Evolutionary conservation across 2,113 vertebrate genomes (phyloP).

Genomic region (Urocolius indicus): DNA sequence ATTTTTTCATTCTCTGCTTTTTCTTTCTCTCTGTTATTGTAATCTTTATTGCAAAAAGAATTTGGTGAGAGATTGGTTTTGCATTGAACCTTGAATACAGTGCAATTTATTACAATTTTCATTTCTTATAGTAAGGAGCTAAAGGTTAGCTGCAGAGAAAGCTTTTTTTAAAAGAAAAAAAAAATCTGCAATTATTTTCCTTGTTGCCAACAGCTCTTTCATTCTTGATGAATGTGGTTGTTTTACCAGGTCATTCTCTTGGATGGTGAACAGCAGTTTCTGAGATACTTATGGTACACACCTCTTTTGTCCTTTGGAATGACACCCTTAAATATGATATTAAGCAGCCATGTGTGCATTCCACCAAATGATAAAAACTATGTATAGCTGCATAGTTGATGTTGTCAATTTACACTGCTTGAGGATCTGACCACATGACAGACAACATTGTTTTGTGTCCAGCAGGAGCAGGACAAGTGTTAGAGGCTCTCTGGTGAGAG

Average conservation of each 20-base stretch:
- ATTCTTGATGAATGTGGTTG: not conserved
- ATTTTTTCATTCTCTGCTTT: not conserved
- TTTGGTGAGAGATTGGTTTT: constrained; percentile 17
- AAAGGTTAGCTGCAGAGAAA: constrained; percentile 4
- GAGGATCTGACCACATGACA: not conserved
- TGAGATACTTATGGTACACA: not conserved
- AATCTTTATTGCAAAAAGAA: not conserved
- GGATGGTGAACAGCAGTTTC: not conserved
- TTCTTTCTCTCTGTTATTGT: not conserved
- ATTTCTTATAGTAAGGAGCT: not conserved
- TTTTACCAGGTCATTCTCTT: not conserved
- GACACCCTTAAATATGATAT: not conserved
- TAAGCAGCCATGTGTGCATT: not conserved
- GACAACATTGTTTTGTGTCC: not conserved
- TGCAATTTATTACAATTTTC: not conserved
- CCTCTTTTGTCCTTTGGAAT: not conserved
- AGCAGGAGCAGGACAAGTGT: not conserved
- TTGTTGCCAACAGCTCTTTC: constrained; percentile 1
- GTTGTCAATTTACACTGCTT: not conserved
- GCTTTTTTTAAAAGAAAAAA: not conserved
- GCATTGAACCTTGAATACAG: not conserved
- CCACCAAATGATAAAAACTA: not conserved
- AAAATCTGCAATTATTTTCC: not conserved
- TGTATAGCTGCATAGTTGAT: not conserved
- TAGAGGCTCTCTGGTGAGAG: not conserved